phyloP scores from a whole-genome alignment of 2,113 vertebrate genomes.

The Trinectes maculatus region DNA sequence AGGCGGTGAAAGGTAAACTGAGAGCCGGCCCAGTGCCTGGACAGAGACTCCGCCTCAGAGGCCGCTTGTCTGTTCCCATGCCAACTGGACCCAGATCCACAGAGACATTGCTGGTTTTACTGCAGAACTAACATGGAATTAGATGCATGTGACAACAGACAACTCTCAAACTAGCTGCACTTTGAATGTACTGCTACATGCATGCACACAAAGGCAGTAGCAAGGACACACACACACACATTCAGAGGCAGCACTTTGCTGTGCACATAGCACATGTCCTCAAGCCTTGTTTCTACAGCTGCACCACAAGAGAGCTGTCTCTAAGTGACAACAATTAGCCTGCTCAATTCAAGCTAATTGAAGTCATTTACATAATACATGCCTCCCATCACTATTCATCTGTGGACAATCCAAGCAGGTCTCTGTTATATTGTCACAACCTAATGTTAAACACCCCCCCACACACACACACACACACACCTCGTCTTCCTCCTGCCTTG shows the following conservation, averaged over 20 bases:
- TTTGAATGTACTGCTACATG: slow-evolving; percentile 20
- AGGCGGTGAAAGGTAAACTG: slow-evolving; percentile 34
- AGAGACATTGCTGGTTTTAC: slow-evolving; percentile 34
- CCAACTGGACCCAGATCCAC: slow-evolving; percentile 56
- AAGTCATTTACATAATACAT: slow-evolving; percentile 76
- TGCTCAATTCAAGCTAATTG: slow-evolving; percentile 77
- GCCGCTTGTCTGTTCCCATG: slow-evolving; percentile 63
- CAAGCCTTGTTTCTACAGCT: slow-evolving; percentile 49
- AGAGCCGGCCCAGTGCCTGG: slow-evolving; percentile 18
- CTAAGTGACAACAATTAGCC: slow-evolving; percentile 79
- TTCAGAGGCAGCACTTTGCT: slow-evolving; percentile 7
- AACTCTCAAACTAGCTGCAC: slow-evolving; percentile 14
- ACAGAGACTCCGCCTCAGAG: slow-evolving; percentile 16
- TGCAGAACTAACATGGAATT: slow-evolving; percentile 41
- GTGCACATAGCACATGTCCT: slow-evolving; percentile 2
- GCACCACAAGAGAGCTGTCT: slow-evolving; percentile 64
- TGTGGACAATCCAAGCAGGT: slow-evolving; percentile 63
- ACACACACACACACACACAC: background rate
- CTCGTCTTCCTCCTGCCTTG: background rate
- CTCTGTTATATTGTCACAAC: slow-evolving; percentile 54
- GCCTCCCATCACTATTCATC: slow-evolving; percentile 64
- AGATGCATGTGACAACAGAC: slow-evolving; percentile 39
- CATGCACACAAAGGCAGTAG: background rate
- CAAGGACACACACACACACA: background rate
- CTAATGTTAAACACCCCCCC: slow-evolving; percentile 35